Conservation (phyloP, 2,113 vertebrate species). For the Oostethus manadensis region DNA sequence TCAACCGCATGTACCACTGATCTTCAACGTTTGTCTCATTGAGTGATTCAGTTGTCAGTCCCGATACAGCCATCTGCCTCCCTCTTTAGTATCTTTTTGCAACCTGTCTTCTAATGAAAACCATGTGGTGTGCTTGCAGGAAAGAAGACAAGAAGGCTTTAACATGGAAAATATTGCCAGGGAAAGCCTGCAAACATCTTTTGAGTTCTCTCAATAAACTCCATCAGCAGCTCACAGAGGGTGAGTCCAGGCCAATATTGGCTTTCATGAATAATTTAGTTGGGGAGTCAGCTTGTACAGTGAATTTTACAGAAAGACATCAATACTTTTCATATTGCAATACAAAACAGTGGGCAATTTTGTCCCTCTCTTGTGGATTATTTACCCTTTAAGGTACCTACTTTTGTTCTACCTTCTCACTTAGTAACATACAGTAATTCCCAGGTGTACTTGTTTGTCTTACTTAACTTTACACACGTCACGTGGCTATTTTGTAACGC, state of each 20-base stretch:
- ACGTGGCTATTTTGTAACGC: neutral
- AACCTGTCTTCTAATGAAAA: conserved; percentile 47
- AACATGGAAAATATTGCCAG: conserved; percentile 93
- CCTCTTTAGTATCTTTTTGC: conserved; percentile 15
- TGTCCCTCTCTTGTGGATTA: conserved; percentile 9
- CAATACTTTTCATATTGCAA: conserved; percentile 11
- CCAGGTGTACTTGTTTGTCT: neutral
- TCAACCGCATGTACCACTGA: neutral
- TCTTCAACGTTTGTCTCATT: conserved; percentile 26
- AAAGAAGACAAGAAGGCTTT: conserved; percentile 89
- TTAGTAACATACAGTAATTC: conserved; percentile 1
- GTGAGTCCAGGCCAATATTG: conserved; percentile 72
- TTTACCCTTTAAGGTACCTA: conserved; percentile 4
- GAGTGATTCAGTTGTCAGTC: conserved; percentile 39
- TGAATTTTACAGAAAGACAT: conserved; percentile 28
- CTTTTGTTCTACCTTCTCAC: conserved; percentile 4
- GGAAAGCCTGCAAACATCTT: conserved; percentile 95
- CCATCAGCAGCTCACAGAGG: conserved; percentile 86
- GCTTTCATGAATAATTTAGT: conserved; percentile 48
- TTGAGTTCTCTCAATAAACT: conserved; percentile 88
- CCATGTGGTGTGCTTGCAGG: conserved; percentile 71
- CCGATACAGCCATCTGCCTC: conserved; percentile 31
- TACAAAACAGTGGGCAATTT: conserved; percentile 7
- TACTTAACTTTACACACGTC: conserved; percentile 8
- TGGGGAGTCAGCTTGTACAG: conserved; percentile 35